Evolutionary conservation across 2,888 invertebrate genomes (phyloP), one percentile per base, ranked within the genome.

Genomic region (Philereme transversata): DNA sequence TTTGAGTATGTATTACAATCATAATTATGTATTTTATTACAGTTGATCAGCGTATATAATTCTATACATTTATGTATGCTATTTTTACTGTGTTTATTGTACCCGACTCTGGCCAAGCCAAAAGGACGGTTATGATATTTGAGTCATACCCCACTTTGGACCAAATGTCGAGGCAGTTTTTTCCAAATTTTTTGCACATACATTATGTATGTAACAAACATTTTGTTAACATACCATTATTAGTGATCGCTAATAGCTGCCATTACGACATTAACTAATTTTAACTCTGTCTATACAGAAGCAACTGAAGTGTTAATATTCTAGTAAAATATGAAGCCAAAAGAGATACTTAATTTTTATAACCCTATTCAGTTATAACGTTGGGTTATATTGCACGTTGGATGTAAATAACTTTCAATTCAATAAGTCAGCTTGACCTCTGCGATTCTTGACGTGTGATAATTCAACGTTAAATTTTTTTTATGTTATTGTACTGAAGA

Each of bases 151-250:
- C 67, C 79, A 84, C 82, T 74, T 82, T 75, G 75, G 77, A 75
- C 82, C 83, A 80, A 40, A 82, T 82, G 84, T 79, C 78, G 72
- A 74, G 81, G 83, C 82, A 81, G 79, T 70, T 78, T 71, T 47
- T 87, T 86, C 83, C 72, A 84, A 87, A 86, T 83, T 86, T 75
- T 73, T 74, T 70, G 68, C 67, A 69, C 74, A 67, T 62, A 54
- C 59, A 67, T 67, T 70, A 71, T 50, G 53, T 70, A 71, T 50
- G 53, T 71, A 73, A 70, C 64, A 67, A 67, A 69, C 74, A 76
- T 76, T 73, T 65, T 75, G 68, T 64, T 73, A 78, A 77, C 79
- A 71, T 77, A 78, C 60, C 70, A 81, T 80, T 77, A 77, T 79
- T 77, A 79, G 73, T 75, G 65, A 69, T 73, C 67, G 68, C 69